These are phyloP conservation scores for Emys orbicularis DNA, from an alignment of 2,797 vertebrate species.

Conservation along the genomic window DNA sequence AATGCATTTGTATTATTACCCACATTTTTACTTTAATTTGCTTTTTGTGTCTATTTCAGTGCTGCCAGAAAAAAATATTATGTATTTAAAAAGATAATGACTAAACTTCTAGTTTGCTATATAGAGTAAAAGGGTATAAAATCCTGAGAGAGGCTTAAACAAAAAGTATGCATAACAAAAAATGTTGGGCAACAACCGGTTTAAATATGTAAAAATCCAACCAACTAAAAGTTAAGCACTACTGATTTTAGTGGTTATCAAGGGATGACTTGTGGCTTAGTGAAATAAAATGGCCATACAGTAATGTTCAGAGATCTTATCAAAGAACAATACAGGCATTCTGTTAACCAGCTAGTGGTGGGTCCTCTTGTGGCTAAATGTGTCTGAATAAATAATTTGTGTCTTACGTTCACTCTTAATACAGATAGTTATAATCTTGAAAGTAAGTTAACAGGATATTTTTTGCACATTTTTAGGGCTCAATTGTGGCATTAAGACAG, in stretches of 20 bases:
- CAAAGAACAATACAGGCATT: neutral
- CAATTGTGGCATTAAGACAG: neutral
- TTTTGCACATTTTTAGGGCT: constrained; percentile 17
- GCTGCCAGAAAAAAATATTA: neutral
- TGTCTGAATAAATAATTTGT: neutral
- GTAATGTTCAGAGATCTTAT: neutral
- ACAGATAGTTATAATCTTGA: neutral
- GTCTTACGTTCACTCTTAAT: neutral
- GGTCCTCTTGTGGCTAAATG: neutral
- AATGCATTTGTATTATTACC: neutral
- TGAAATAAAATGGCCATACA: neutral
- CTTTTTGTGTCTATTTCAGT: neutral
- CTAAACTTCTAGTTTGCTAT: neutral
- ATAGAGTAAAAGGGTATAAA: constrained; percentile 6
- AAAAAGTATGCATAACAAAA: constrained; percentile 21
- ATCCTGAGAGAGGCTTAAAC: neutral
- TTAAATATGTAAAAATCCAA: constrained; percentile 25
- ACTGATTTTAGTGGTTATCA: neutral
- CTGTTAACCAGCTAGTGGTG: rapidly evolving
- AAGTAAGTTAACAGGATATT: neutral
- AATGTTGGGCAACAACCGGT: neutral
- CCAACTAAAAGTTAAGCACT: neutral
- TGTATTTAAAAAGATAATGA: neutral
- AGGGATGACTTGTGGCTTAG: neutral
- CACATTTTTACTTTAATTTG: neutral